Evolutionary conservation across 2,113 vertebrate genomes (phyloP), one percentile per base, ranked within the genome.

Genomic region (Pungitius pungitius): DNA sequence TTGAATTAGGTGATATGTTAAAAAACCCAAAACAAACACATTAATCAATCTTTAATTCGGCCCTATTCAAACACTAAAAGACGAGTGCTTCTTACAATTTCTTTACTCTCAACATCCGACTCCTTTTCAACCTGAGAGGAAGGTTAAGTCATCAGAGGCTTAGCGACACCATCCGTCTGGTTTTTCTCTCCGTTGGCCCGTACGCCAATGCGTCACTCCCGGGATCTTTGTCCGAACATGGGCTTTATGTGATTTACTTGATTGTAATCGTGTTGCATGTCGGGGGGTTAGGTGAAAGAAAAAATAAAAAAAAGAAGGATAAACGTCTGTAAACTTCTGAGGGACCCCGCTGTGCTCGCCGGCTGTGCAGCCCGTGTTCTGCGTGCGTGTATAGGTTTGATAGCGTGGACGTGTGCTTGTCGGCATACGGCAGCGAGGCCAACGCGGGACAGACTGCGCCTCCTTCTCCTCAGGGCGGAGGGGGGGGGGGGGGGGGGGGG

Each of bases 1-100:
- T 85, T 88, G 84, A 92, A 81, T 81, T 87, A 88, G 55, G 77
- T 81, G 80, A 84, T 77, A 83, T 69, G 84, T 85, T 89, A 88
- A 49, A 73, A 74, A 85, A 80, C 79, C 17, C 81, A 33, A 52
- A 72, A 81, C 39, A 81, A 87, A 90, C 64, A 85, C 64, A 86
- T 88, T 59, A 87, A 82, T 85, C 52, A 43, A 87, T 74, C 67
- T 75, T 77, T 83, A 83, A 87, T 73, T 65, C 27, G 18, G 27
- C 66, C 62, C 87, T 79, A 83, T 75, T 70, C 83, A 74, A 87
- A 90, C 85, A 87, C 85, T 88, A 89, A 88, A 83, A 75, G 72
- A 78, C 55, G 89, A 92, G 89, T 87, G 89, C 89, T 87, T 90
- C 78, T 85, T 84, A 69, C 68, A 59, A 20, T 33, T 45, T 62